phyloP scores from a whole-genome alignment of 2,797 vertebrate species.

The Muscicapa comitata region DNA sequence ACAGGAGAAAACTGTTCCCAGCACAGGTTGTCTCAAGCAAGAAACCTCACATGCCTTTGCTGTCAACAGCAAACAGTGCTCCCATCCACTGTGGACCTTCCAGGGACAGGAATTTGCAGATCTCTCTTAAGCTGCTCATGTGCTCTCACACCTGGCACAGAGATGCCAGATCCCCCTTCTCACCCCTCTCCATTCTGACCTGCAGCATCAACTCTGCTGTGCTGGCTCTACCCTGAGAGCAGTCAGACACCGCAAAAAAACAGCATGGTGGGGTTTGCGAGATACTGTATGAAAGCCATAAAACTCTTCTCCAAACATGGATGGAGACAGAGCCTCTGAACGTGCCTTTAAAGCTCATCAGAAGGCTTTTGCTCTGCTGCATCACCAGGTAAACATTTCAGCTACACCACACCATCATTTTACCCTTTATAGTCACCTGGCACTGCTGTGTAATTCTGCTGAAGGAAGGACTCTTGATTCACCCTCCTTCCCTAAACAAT shows the following conservation, averaged over 20 bases:
- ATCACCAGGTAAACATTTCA: not conserved
- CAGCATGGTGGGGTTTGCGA: not conserved
- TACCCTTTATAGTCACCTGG: not conserved
- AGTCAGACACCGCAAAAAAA: accelerated
- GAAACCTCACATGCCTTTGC: not conserved
- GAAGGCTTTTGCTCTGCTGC: not conserved
- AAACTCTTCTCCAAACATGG: not conserved
- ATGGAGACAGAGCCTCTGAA: not conserved
- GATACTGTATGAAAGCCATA: not conserved
- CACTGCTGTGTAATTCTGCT: not conserved
- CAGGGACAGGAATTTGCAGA: not conserved
- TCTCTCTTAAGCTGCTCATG: not conserved
- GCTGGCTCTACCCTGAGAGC: not conserved
- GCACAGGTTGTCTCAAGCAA: not conserved
- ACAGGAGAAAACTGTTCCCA: not conserved
- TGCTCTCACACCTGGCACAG: not conserved
- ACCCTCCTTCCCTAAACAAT: not conserved
- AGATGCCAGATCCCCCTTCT: not conserved
- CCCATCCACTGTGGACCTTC: not conserved
- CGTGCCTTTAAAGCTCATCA: not conserved
- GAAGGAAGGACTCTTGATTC: not conserved
- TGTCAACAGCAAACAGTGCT: not conserved
- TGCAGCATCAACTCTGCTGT: not conserved
- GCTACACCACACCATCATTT: not conserved
- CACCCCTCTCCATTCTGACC: not conserved